Evolutionary conservation across 2,888 invertebrate species (phyloP), one percentile per base, ranked within the genome.

Genomic region (Trilocha varians): DNA sequence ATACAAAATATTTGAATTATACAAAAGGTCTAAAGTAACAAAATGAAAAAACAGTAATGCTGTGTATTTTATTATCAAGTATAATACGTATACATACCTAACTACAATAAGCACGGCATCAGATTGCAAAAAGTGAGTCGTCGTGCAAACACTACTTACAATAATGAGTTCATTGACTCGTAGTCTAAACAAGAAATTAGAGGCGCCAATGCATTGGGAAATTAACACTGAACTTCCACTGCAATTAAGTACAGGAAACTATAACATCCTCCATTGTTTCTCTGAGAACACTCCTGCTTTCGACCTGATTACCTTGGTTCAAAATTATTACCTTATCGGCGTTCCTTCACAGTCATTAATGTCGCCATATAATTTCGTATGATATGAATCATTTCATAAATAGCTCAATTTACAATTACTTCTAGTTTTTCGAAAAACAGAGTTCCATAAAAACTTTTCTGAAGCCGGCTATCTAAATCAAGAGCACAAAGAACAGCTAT

Each of bases 41-140:
- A n/a, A n/a, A n/a, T n/a, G n/a, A n/a, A n/a, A n/a, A n/a, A n/a
- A n/a, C n/a, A n/a, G n/a, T n/a, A n/a, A 25, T 25, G 11, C 2
- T 25, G 6, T 11, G 11, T 5, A 25, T 25, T 9, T 25, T 25
- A 11, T 25, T 25, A 25, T 25, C 25, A 25, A 25, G 25, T 11
- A 6, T 11, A 25, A 25, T 9, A n/a, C n/a, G n/a, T n/a, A n/a
- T n/a, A n/a, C n/a, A n/a, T n/a, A n/a, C n/a, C 11, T 25, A 9
- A 25, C 25, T 25, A 25, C 2, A 25, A 25, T 76, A 64, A 70
- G 78, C 78, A 83, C 74, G 79, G 79, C 70, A 66, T 69, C 77
- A 77, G 76, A 79, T 78, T 79, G 79, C 78, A 74, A 25, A 25
- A 3, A 9, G 74, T 72, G 72, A 70, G 73, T 66, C 67, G 66